Evolutionary conservation across 2,888 invertebrate genomes (phyloP).

Genomic region (Emmelina monodactyla): DNA sequence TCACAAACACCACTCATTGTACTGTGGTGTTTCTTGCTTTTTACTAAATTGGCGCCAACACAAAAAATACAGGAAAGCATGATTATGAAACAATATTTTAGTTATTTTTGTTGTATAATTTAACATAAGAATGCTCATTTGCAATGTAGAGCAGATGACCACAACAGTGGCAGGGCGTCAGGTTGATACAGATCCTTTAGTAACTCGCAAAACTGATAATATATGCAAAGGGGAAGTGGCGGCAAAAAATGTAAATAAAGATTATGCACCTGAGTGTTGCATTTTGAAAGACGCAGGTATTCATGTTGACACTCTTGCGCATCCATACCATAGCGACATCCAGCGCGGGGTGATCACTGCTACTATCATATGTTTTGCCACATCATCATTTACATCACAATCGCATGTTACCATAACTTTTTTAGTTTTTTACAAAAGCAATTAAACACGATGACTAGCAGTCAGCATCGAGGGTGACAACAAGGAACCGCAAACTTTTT

Average conservation of each 20-base stretch:
- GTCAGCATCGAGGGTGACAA: conserved; percentile 30
- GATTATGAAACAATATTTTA: too few relatives aligned
- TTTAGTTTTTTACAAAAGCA: conserved; percentile 12
- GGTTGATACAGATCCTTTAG: conserved; percentile 6
- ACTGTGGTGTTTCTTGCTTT: conserved; percentile 12
- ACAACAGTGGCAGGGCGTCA: neutral
- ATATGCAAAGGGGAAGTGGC: conserved; percentile 62
- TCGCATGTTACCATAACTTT: conserved; percentile 3
- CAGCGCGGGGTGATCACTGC: conserved; percentile 30
- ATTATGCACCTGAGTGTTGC: conserved; percentile 57
- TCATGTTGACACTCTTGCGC: conserved; percentile 35
- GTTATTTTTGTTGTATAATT: too few relatives aligned
- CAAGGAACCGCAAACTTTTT: conserved; percentile 28
- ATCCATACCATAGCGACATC: conserved; percentile 38
- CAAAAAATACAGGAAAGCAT: conserved; percentile 6
- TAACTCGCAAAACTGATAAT: conserved; percentile 47
- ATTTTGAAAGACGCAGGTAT: conserved; percentile 39
- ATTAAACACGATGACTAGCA: conserved; percentile 48
- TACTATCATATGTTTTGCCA: conserved; percentile 25
- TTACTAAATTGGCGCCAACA: conserved; percentile 21
- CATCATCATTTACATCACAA: conserved; percentile 28
- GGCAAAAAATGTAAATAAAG: conserved; percentile 55
- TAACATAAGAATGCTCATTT: too few relatives aligned
- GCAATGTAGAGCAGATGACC: neutral
- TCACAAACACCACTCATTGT: conserved; percentile 24